These are phyloP conservation scores for Dipodomys stephensi DNA, from an alignment of 2,113 vertebrate species.

Conservation along the genomic window DNA sequence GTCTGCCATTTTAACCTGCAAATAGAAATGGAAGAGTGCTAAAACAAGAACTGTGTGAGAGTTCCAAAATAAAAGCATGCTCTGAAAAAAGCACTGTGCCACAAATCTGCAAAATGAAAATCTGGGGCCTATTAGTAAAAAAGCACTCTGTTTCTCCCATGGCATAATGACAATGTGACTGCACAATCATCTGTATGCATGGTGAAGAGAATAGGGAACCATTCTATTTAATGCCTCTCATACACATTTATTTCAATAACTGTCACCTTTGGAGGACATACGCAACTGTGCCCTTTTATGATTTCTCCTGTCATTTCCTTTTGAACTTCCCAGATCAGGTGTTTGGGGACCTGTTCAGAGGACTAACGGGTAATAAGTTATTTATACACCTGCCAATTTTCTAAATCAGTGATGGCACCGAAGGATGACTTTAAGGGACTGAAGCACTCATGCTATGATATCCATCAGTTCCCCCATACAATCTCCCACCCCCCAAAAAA, in stretches of 20 bases:
- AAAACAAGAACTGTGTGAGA: neutral
- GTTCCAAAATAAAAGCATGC: constrained; percentile 38
- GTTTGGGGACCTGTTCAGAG: neutral
- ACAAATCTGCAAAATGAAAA: constrained; percentile 59
- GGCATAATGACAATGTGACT: constrained; percentile 17
- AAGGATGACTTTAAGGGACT: neutral
- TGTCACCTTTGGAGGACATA: constrained; percentile 29
- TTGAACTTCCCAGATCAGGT: constrained; percentile 26
- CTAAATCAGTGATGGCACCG: neutral
- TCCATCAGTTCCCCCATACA: neutral
- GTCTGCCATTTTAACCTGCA: constrained; percentile 36
- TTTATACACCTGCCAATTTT: constrained; percentile 48
- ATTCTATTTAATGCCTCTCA: neutral
- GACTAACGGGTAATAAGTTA: constrained; percentile 21
- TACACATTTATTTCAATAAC: constrained; percentile 18
- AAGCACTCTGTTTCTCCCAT: neutral
- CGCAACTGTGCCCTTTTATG: constrained; percentile 7
- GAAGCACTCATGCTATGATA: neutral
- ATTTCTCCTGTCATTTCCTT: constrained; percentile 32
- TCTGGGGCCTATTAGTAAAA: constrained; percentile 36
- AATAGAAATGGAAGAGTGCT: neutral
- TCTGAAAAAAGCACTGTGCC: constrained; percentile 34
- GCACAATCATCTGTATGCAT: neutral
- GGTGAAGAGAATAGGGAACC: neutral
- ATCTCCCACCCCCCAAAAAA: neutral